Evolutionary conservation across 2,888 invertebrate species (phyloP), one percentile per base, ranked within the genome.

Genomic region (Oligia fasciuncula): DNA sequence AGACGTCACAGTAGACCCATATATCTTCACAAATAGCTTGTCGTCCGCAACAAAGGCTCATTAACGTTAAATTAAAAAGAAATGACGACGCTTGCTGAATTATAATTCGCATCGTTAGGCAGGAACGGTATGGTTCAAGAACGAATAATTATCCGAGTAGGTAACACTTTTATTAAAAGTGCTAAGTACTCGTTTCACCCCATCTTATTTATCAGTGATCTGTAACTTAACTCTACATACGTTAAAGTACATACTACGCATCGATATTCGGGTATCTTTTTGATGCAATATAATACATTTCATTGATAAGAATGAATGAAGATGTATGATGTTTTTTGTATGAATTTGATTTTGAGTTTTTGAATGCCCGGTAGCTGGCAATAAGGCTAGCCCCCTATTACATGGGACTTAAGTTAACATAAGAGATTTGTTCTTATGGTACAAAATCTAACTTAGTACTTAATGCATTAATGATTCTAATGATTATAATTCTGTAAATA

Each of bases 41-140:
- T 70, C 83, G 84, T 77, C 77, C 68, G 73, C 86, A 89, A 85
- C 87, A 80, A 76, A 80, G 80, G 84, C 89, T 89, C 89, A 90
- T 91, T 91, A 92, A 86, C 77, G 81, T 83, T 83, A 83, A 91
- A 90, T 90, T 89, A 89, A 88, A 88, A 89, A 82, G 80, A 83
- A 86, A 87, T 75, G 79, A 74, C 77, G 82, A 73, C 83, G 81
- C 76, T 75, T 74, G 72, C 67, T 72, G 81, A 81, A 89, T 85
- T 81, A 81, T 85, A 86, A 81, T 79, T 83, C 80, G 72, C 76
- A 65, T 88, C 81, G 75, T 81, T 83, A 83, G 71, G 66, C 70
- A 74, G 29, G 29, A 78, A 69, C 78, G 67, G 76, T 81, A 84
- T 72, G 68, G 69, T 79, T 73, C 73, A 67, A 73, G 63, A 70